A percentile compares a stretch with the other conserved stretches of the same genome.
Conservation (phyloP, 2,113 vertebrate species). For the Eclectus roratus region DNA sequence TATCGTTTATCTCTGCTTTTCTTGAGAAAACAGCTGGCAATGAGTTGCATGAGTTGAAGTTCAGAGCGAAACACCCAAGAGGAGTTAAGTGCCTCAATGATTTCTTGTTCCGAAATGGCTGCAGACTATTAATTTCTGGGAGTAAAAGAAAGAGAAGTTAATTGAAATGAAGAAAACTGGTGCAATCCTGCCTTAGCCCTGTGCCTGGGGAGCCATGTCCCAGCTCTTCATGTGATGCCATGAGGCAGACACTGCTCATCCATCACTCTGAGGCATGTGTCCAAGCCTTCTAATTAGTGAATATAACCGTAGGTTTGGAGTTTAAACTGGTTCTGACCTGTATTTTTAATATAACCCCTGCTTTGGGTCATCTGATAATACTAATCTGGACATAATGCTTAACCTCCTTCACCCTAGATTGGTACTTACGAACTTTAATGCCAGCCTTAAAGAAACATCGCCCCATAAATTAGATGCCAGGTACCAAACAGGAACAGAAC, state of each 20-base stretch:
- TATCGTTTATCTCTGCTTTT: neutral
- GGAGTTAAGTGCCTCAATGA: neutral
- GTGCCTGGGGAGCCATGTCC: neutral
- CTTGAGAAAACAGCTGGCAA: neutral
- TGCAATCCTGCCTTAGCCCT: neutral
- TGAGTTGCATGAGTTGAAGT: neutral
- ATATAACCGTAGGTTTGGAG: slow-evolving; percentile 26
- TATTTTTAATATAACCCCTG: slow-evolving; percentile 47
- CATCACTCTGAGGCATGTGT: slow-evolving; percentile 25
- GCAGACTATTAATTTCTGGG: neutral
- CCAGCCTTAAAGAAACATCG: slow-evolving; percentile 7
- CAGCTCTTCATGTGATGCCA: neutral
- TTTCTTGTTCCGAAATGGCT: neutral
- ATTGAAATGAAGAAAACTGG: neutral
- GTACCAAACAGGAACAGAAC: neutral
- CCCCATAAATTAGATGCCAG: neutral
- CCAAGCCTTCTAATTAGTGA: slow-evolving; percentile 52
- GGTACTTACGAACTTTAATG: neutral
- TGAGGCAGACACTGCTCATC: slow-evolving; percentile 40
- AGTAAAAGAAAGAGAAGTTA: neutral
- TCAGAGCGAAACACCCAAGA: neutral
- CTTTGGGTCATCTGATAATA: slow-evolving; percentile 48
- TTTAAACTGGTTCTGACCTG: slow-evolving; percentile 33
- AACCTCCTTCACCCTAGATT: neutral
- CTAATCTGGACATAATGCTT: slow-evolving; percentile 1